Evolutionary conservation across 2,797 vertebrate species (phyloP).

Genomic region (Argentina silus): DNA sequence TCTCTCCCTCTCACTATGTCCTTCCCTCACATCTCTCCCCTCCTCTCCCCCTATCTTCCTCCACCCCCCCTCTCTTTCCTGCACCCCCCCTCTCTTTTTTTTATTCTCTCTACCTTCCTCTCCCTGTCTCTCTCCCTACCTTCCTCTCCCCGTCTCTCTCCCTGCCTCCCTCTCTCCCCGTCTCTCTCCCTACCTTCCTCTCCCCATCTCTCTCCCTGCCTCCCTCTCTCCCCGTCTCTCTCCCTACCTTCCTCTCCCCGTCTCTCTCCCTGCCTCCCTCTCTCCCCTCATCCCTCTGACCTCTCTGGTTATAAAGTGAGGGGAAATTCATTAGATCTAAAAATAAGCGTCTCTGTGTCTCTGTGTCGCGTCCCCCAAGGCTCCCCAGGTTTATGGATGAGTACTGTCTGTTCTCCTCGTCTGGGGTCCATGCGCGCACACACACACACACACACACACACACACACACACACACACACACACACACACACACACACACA

Average conservation of each 20-base stretch:
- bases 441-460: conserved; percentile 33
- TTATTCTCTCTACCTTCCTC: conserved; percentile 18
- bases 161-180: no score
- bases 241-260: not conserved
- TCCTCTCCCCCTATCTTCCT: conserved; percentile 18
- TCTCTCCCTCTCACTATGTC: conserved; percentile 21
- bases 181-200: conserved; percentile 35
- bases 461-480: not conserved
- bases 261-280: conserved; percentile 11
- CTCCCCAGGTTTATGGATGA: conserved; percentile 69
- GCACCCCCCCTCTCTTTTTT: no score
- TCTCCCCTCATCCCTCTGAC: conserved; percentile 29
- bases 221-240: not conserved
- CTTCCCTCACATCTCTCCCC: conserved; percentile 27
- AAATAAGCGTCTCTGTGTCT: conserved; percentile 69
- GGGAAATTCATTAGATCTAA: conserved; percentile 79
- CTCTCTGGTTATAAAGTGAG: conserved; percentile 53
- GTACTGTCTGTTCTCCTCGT: conserved; percentile 61
- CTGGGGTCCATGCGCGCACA: conserved; percentile 46
- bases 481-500: conserved; percentile 4
- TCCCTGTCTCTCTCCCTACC: conserved; percentile 27
- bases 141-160: conserved; percentile 21
- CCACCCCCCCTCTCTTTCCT: not conserved
- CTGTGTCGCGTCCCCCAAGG: conserved; percentile 62
- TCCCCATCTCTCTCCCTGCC: conserved; percentile 36